Conservation (phyloP, 2,888 invertebrate species). For the Gymnocheta viridis region DNA sequence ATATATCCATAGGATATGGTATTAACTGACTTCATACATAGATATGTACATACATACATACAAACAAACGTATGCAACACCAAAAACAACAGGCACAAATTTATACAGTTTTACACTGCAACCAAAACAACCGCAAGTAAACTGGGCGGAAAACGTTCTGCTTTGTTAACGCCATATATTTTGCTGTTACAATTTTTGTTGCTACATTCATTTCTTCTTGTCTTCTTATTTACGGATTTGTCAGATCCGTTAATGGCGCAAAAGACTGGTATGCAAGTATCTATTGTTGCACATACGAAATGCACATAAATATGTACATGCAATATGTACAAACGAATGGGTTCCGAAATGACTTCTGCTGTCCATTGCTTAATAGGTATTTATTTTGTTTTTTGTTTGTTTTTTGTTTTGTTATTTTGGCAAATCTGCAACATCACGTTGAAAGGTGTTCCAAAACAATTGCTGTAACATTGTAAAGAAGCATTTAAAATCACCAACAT, state of each 20-base stretch:
- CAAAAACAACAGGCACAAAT: slow-evolving; percentile 13
- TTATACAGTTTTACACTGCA: slow-evolving; percentile 16
- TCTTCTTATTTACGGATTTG: slow-evolving; percentile 48
- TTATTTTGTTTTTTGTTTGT: background rate
- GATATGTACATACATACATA: too few relatives aligned
- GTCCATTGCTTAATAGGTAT: slow-evolving; percentile 10
- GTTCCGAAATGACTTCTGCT: background rate
- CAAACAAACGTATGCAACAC: background rate
- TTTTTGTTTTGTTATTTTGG: background rate
- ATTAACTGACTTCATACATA: slow-evolving; percentile 42
- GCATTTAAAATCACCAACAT: background rate
- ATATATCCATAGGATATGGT: slow-evolving; percentile 60
- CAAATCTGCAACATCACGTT: slow-evolving; percentile 55
- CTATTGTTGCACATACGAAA: slow-evolving; percentile 21
- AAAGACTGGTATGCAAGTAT: slow-evolving; percentile 17
- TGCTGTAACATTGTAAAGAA: slow-evolving; percentile 26
- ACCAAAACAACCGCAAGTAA: slow-evolving; percentile 65
- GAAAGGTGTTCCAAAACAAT: slow-evolving; percentile 60
- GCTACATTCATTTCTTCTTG: slow-evolving; percentile 15
- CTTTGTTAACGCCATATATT: slow-evolving; percentile 67
- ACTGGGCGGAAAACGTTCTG: slow-evolving; percentile 70
- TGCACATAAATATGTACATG: background rate
- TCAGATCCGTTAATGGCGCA: slow-evolving; percentile 58
- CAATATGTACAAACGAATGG: background rate
- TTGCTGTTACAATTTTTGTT: slow-evolving; percentile 44